Evolutionary conservation across 2,797 vertebrate species (phyloP).

Genomic region (Sebastes taczanowskii): DNA sequence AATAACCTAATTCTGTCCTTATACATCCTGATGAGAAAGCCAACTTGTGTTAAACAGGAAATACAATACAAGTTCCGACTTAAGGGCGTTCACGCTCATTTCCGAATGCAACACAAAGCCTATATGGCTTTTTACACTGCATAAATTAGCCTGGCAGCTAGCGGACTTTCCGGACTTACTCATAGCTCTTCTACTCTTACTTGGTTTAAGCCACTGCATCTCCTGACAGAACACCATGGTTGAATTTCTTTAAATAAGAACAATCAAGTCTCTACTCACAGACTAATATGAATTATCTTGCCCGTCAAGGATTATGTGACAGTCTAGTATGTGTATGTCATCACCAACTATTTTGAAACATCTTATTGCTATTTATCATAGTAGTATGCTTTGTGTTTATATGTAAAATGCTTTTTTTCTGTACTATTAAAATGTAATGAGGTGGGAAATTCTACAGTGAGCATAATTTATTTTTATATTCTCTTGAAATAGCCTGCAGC

Average conservation of each 20-base stretch:
- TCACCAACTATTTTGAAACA: background rate
- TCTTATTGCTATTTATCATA: background rate
- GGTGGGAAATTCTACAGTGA: background rate
- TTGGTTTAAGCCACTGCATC: too few species aligned
- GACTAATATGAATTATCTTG: background rate
- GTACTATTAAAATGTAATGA: background rate
- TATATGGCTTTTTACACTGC: too few species aligned
- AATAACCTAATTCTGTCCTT: background rate
- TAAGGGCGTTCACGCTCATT: too few species aligned
- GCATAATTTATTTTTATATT: background rate
- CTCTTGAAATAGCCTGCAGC: slow-evolving; percentile 5
- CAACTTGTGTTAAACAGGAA: background rate
- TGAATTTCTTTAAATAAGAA: background rate
- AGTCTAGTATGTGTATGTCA: background rate
- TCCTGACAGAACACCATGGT: too few species aligned
- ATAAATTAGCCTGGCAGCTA: too few species aligned
- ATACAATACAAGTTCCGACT: too few species aligned
- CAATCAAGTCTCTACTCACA: background rate
- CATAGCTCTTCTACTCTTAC: too few species aligned
- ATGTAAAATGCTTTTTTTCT: background rate
- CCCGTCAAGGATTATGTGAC: background rate
- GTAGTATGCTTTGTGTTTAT: background rate
- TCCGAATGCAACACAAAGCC: too few species aligned
- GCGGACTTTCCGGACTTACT: too few species aligned
- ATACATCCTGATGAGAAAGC: background rate